phyloP scores from a whole-genome alignment of 1,140 invertebrate genomes.

The Hylaeus volcanicus region DNA sequence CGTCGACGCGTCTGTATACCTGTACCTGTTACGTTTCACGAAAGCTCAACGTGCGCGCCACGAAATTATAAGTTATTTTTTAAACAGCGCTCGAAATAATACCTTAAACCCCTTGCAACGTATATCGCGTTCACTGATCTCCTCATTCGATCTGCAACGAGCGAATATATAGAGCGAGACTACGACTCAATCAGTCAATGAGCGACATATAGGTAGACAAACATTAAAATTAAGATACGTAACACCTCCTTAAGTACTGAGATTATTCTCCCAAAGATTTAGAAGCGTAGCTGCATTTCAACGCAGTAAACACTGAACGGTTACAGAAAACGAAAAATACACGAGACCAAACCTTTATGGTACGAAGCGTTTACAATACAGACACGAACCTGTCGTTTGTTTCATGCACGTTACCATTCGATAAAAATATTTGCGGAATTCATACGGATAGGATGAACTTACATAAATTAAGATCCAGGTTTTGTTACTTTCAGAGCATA shows the following conservation, averaged over 20 bases:
- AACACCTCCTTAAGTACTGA: background rate
- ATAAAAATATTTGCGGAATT: too few relatives aligned
- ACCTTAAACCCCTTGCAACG: background rate
- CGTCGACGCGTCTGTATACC: background rate
- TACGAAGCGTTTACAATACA: too few relatives aligned
- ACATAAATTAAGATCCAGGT: background rate
- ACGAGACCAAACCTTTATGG: too few relatives aligned
- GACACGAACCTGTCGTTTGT: too few relatives aligned
- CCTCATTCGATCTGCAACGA: background rate
- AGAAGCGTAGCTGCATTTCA: too few relatives aligned
- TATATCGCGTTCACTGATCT: conserved; percentile 4
- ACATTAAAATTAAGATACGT: background rate
- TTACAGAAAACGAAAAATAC: too few relatives aligned
- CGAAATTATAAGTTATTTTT: background rate
- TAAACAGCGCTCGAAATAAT: background rate
- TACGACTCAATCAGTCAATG: background rate
- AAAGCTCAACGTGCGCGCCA: conserved; percentile 14
- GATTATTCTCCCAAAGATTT: background rate
- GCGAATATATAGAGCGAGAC: background rate
- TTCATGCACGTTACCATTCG: too few relatives aligned
- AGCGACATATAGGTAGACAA: background rate
- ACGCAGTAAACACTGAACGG: too few relatives aligned
- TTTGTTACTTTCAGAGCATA: too few relatives aligned
- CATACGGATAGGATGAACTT: too few relatives aligned
- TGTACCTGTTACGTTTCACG: background rate